These are phyloP conservation scores for Coryphaenoides rupestris DNA, from an alignment of 2,113 vertebrate species.

Conservation along the genomic window DNA sequence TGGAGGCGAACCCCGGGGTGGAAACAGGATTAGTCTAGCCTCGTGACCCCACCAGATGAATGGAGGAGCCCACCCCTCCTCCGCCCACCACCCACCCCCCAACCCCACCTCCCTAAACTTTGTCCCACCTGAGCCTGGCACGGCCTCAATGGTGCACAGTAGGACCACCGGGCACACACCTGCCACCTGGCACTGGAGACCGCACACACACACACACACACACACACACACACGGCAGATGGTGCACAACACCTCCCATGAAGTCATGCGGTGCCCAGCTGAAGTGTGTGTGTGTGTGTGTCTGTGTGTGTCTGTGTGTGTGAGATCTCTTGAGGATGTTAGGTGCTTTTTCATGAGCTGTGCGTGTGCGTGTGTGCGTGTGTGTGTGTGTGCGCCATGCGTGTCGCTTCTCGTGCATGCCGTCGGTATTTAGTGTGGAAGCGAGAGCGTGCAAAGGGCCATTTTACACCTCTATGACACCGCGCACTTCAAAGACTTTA, in stretches of 20 bases:
- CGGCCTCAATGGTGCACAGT: slow-evolving; percentile 42
- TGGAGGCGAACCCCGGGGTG: slow-evolving; percentile 4
- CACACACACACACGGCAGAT: slow-evolving; percentile 46
- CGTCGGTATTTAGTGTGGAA: neutral
- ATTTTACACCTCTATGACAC: neutral
- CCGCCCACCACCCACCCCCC: too few relatives aligned
- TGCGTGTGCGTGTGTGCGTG: too few relatives aligned
- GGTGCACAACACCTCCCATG: slow-evolving; percentile 33
- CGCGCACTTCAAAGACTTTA: neutral
- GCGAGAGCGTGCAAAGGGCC: neutral
- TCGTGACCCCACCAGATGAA: slow-evolving; percentile 30
- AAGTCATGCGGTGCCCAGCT: slow-evolving; percentile 43
- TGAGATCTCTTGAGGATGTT: neutral
- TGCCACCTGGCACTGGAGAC: slow-evolving; percentile 49
- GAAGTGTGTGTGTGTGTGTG: slow-evolving; percentile 15
- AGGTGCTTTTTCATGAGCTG: neutral
- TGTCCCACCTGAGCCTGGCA: slow-evolving; percentile 52
- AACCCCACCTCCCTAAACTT: neutral
- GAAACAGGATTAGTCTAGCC: too few relatives aligned
- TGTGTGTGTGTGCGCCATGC: too few relatives aligned
- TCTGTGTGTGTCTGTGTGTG: neutral
- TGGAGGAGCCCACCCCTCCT: slow-evolving; percentile 10
- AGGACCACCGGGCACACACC: slow-evolving; percentile 23
- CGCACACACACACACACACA: slow-evolving; percentile 27
- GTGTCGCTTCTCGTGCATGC: neutral